A percentile compares a stretch with the other conserved stretches of the same genome.
These are phyloP conservation scores for Asbolus verrucosus DNA, from an alignment of 1,140 invertebrate species.

Conservation along the genomic window DNA sequence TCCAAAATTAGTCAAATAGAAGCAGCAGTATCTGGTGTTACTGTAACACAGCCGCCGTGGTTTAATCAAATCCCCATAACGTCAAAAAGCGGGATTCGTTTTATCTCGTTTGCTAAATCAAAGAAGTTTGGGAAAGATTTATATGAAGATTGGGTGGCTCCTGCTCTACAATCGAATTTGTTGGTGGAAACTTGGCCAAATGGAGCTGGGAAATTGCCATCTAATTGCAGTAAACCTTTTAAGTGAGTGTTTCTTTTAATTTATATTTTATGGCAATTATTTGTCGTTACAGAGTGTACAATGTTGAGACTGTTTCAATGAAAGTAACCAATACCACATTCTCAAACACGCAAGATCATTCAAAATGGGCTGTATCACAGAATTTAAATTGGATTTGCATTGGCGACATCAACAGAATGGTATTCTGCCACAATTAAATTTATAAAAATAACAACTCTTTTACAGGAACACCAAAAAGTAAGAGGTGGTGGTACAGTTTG, in stretches of 20 bases:
- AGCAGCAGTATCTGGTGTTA: conserved; percentile 72
- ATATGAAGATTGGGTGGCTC: conserved; percentile 85
- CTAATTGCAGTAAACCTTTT: conserved; percentile 73
- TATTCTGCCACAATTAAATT: conserved; percentile 64
- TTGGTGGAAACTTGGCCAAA: conserved; percentile 91
- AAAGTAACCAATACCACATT: conserved; percentile 72
- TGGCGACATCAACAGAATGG: conserved; percentile 93
- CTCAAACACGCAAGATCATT: conserved; percentile 85
- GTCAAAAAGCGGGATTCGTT: conserved; percentile 69
- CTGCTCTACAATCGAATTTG: conserved; percentile 76
- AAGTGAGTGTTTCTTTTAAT: conserved; percentile 66
- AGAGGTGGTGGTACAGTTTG: conserved; percentile 89
- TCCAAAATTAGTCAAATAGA: conserved; percentile 71
- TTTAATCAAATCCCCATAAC: conserved; percentile 71
- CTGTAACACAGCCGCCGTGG: conserved; percentile 74
- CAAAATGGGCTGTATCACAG: conserved; percentile 88
- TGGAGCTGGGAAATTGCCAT: conserved; percentile 78
- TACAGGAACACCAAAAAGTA: conserved; percentile 76
- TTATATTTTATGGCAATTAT: not conserved
- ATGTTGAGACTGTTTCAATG: conserved; percentile 74
- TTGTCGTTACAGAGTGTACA: conserved; percentile 62
- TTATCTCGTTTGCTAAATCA: conserved; percentile 85
- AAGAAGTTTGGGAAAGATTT: conserved; percentile 84
- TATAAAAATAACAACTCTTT: conserved; percentile 39
- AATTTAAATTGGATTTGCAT: conserved; percentile 83